A percentile compares a stretch with the other conserved stretches of the same genome.
Conservation (phyloP, 1,140 invertebrate genomes). For the Papilio dardanus region DNA sequence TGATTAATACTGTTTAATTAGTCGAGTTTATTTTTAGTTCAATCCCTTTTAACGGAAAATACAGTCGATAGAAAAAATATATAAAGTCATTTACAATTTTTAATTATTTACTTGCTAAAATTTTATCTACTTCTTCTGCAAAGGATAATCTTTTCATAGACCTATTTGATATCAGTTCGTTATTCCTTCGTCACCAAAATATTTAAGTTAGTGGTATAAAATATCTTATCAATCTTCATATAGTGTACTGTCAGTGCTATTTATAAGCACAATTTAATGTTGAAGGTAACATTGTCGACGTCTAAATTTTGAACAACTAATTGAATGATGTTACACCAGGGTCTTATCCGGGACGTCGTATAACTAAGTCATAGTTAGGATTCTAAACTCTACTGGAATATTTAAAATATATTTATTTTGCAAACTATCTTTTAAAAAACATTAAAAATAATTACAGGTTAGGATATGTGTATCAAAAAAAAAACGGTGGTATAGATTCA, state of each 20-base stretch:
- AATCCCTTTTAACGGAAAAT: not conserved
- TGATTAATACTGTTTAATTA: not conserved
- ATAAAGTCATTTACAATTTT: too few relatives aligned
- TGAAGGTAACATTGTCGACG: slow-evolving; percentile 9
- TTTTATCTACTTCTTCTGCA: not conserved
- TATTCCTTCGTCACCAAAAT: too few relatives aligned
- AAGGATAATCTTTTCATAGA: not conserved
- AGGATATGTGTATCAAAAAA: too few relatives aligned
- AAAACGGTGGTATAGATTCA: too few relatives aligned
- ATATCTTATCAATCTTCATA: not conserved
- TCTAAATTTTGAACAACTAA: slow-evolving; percentile 24
- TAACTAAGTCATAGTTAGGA: slow-evolving; percentile 17
- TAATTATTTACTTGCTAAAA: not conserved
- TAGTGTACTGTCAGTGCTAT: not conserved
- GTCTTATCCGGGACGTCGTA: slow-evolving; percentile 17
- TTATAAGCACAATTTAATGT: not conserved
- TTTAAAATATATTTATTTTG: not conserved
- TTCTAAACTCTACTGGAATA: not conserved
- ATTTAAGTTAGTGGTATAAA: not conserved
- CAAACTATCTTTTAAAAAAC: not conserved
- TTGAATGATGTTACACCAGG: slow-evolving; percentile 23
- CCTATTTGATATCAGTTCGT: not conserved
- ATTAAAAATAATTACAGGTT: too few relatives aligned
- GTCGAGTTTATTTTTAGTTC: not conserved
- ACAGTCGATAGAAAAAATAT: too few relatives aligned